Base-by-base conservation (phyloP, 2,888 invertebrate species). In the Phortica okadai region DNA sequence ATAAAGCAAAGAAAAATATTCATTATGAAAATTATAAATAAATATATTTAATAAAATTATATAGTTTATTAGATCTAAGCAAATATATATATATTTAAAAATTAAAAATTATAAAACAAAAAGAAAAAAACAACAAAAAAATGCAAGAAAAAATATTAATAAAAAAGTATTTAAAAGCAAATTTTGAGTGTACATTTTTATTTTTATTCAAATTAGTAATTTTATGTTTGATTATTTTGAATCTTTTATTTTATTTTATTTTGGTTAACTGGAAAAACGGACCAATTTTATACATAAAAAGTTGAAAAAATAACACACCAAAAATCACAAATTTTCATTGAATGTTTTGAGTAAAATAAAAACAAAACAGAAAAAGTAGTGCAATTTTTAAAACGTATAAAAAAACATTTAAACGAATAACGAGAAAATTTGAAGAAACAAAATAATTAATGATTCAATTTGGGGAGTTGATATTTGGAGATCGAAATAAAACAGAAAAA, bases 251-350 rank as follows among this genome's bases (percentile, higher is more conserved):
- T 77, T 80, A 5, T 70, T 77, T 84, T 84, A 78, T 81, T 86
- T 86, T 85, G 88, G 83, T 88, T 86, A 86, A 83, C 82, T 72
- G 56, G 70, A 72, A 72, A 42, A 33, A 89, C 87, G 89, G 89
- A 89, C 89, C 89, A 89, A 89, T 89, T 89, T 89, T 86, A 84
- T 83, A 83, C 77, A 82, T 80, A 87, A 81, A 79, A 85, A 86
- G 83, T 81, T 82, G 79, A 82, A 80, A 79, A 77, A 78, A 78
- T 76, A 76, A 82, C 56, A 67, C 69, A 56, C 16, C n/a, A 62
- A 62, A 62, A 8, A 7, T 16, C 7, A 62, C 21, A 62, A 62
- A 62, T 25, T 11, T 50, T 8, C 50, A 50, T 50, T 50, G 14
- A 50, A 8, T 50, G 50, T 50, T 50, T 50, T 8, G 54, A 25